Evolutionary conservation across 2,888 invertebrate species (phyloP).

Genomic region (Bembecia ichneumoniformis): DNA sequence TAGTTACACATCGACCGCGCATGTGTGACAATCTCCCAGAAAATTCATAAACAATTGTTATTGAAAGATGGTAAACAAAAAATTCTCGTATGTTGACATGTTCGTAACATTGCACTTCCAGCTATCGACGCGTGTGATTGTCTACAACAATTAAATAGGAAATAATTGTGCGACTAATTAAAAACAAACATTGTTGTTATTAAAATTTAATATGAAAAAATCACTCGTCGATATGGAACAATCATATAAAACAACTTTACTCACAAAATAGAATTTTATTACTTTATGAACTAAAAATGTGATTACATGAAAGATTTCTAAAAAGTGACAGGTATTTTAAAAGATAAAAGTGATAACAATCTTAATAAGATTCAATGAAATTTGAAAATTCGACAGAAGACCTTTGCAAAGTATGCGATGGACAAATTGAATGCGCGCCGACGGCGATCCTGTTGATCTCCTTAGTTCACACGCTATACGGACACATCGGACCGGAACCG

Average conservation of each 20-base stretch:
- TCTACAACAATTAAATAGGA: neutral
- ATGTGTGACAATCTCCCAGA: constrained; percentile 11
- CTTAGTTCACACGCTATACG: constrained; percentile 55
- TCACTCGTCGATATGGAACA: no score
- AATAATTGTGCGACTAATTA: no score
- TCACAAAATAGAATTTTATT: neutral
- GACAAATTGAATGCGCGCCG: constrained; percentile 58
- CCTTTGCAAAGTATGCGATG: constrained; percentile 59
- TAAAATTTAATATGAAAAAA: no score
- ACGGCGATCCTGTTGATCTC: constrained; percentile 60
- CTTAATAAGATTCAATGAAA: constrained; percentile 53
- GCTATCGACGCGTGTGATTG: neutral
- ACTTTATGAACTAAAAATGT: neutral
- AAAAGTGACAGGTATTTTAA: constrained; percentile 3
- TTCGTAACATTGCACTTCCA: neutral
- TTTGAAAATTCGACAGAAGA: constrained; percentile 47
- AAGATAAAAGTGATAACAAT: neutral
- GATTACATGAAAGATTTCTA: neutral
- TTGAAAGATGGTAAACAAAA: constrained; percentile 24
- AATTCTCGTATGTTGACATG: constrained; percentile 20
- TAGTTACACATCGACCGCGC: no score
- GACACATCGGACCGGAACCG: constrained; percentile 48
- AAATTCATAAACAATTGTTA: constrained; percentile 9
- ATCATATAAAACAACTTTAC: neutral
- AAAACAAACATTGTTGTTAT: no score